Conservation (phyloP, 2,888 invertebrate genomes). For the Ochlodes sylvanus region DNA sequence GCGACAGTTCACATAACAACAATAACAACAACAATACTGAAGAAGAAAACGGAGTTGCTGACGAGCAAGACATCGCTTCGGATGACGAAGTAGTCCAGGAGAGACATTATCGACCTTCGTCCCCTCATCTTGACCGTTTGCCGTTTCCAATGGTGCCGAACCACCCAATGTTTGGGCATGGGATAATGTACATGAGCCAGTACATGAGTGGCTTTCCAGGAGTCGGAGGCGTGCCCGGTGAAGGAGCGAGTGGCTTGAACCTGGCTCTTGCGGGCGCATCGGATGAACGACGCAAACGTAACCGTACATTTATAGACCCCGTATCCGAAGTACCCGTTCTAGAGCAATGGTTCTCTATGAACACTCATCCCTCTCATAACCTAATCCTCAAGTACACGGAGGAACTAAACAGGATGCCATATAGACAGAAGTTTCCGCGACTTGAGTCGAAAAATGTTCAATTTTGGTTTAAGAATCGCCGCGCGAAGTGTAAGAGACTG, state of each 20-base stretch:
- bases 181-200: conserved; percentile 96
- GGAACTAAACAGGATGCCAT: conserved; percentile 98
- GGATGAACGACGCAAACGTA: conserved; percentile 97
- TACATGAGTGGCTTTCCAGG: conserved; percentile 88
- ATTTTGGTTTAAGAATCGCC: conserved; percentile 99
- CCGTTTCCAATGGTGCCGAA: conserved; percentile 93
- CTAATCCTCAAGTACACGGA: conserved; percentile 99
- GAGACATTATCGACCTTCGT: conserved; percentile 69
- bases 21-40: conserved; percentile 79
- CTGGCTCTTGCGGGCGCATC: conserved; percentile 87
- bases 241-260: conserved; percentile 86
- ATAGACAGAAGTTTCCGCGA: conserved; percentile 99
- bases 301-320: conserved; percentile 99
- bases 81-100: conserved; percentile 78
- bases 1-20: conserved; percentile 80
- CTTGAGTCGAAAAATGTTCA: conserved; percentile 99
- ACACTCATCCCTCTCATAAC: conserved; percentile 99
- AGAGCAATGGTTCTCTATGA: conserved; percentile 98
- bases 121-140: conserved; percentile 80
- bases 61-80: conserved; percentile 81
- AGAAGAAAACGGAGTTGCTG: conserved; percentile 77
- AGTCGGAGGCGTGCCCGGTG: conserved; percentile 82
- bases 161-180: conserved; percentile 93
- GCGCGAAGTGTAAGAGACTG: conserved; percentile 98
- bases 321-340: conserved; percentile 98